These are phyloP conservation scores for Eubasilissa regina DNA, from an alignment of 1,140 invertebrate species.

Conservation along the genomic window DNA sequence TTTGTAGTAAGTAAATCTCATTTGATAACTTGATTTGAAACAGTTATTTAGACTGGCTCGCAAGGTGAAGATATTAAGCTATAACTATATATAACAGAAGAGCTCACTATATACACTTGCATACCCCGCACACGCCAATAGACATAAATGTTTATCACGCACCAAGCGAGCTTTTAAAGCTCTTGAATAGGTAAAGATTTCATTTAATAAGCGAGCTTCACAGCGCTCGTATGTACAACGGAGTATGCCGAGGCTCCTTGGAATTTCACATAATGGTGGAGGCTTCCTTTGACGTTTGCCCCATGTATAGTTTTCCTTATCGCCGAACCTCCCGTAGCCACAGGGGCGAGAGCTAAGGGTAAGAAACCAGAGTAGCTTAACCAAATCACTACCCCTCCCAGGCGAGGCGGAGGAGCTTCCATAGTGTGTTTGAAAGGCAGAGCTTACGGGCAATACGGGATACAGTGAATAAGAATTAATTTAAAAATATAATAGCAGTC, in stretches of 20 bases:
- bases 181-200: slow-evolving; percentile 29
- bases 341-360: slow-evolving; percentile 22
- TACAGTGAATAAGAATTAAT: slow-evolving; percentile 17
- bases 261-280: slow-evolving; percentile 51
- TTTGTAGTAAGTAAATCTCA: too few species aligned
- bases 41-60: too few species aligned
- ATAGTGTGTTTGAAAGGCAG: background rate
- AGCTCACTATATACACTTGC: background rate
- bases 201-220: slow-evolving; percentile 36
- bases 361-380: slow-evolving; percentile 28
- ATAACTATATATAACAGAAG: background rate
- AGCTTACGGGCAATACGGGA: slow-evolving; percentile 4
- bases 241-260: slow-evolving; percentile 41
- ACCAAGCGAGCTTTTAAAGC: slow-evolving; percentile 24
- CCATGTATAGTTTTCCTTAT: slow-evolving; percentile 51
- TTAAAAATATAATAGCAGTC: background rate
- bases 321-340: slow-evolving; percentile 20
- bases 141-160: slow-evolving; percentile 36
- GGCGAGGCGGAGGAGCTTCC: background rate
- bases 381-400: slow-evolving; percentile 13
- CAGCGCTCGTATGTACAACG: slow-evolving; percentile 6
- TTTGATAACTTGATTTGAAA: too few species aligned
- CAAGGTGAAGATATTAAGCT: too few species aligned
- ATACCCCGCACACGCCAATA: slow-evolving; percentile 21
- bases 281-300: slow-evolving; percentile 51